A percentile compares a stretch with the other conserved stretches of the same genome.
Conservation (phyloP, 2,113 vertebrate genomes). For the Phodopus roborovskii region DNA sequence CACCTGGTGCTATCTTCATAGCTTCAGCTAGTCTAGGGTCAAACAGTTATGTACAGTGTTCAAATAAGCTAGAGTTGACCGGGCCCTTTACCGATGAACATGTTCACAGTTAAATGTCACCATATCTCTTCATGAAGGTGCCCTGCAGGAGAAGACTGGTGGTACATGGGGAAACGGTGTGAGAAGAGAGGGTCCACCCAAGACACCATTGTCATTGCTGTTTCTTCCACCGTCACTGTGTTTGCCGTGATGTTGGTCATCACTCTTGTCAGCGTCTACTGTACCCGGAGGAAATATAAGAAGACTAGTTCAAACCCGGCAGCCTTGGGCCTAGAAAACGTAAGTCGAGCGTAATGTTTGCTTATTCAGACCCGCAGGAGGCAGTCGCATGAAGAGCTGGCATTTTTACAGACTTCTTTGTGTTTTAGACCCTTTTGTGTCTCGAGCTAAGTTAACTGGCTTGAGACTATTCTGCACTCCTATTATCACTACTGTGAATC, state of each 20-base stretch:
- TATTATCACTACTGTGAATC: not conserved
- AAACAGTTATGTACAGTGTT: not conserved
- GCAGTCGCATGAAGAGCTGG: not conserved
- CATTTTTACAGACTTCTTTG: not conserved
- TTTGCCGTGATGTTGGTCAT: conserved; percentile 87
- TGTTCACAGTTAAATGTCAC: not conserved
- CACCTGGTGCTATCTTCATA: not conserved
- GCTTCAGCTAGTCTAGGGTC: not conserved
- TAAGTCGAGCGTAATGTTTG: conserved; percentile 73
- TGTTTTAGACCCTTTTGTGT: not conserved
- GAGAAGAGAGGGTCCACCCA: conserved; percentile 86
- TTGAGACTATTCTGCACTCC: not conserved
- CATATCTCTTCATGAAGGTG: conserved; percentile 86
- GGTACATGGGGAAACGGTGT: conserved; percentile 91
- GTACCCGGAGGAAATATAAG: conserved; percentile 81
- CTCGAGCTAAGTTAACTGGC: not conserved
- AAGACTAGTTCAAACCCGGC: not conserved
- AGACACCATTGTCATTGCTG: conserved; percentile 87
- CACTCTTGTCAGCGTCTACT: conserved; percentile 83
- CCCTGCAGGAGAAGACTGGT: conserved; percentile 89
- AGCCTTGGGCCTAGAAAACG: conserved; percentile 31
- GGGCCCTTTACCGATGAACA: not conserved
- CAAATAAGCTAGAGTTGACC: not conserved
- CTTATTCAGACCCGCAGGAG: not conserved
- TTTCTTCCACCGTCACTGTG: conserved; percentile 83